Conservation (phyloP, 1,140 invertebrate genomes). For the Drosophila tristis region DNA sequence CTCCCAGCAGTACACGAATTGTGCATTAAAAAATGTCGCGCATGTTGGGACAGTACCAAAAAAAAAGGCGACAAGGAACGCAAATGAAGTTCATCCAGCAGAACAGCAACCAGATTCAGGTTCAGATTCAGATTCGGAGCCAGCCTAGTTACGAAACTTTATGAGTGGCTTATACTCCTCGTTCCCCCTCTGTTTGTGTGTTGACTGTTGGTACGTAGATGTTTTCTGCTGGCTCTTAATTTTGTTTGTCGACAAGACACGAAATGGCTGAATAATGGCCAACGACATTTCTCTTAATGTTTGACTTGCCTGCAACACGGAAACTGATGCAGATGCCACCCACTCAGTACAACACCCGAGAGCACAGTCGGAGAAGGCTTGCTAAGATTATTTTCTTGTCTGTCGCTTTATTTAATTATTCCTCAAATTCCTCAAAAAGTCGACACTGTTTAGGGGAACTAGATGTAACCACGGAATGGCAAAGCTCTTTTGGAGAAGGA, state of each 20-base stretch:
- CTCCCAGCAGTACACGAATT: constrained; percentile 57
- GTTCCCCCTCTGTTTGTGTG: constrained; percentile 27
- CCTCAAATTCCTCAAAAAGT: background rate
- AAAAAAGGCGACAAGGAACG: background rate
- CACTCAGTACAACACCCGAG: background rate
- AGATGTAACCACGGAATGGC: no score
- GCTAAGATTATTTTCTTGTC: constrained; percentile 48
- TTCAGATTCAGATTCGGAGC: constrained; percentile 8
- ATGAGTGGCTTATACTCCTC: constrained; percentile 50
- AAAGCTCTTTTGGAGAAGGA: no score
- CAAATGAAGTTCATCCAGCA: constrained; percentile 11
- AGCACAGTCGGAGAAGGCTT: constrained; percentile 23
- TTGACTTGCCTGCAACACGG: constrained; percentile 45
- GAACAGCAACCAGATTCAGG: constrained; percentile 13
- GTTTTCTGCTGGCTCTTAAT: constrained; percentile 42
- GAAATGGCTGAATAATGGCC: constrained; percentile 68
- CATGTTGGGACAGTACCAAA: constrained; percentile 6
- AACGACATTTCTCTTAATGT: constrained; percentile 56
- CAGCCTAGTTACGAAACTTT: constrained; percentile 48
- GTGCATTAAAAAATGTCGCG: constrained; percentile 67
- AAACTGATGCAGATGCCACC: constrained; percentile 38
- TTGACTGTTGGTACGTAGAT: constrained; percentile 11
- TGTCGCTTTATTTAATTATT: constrained; percentile 40
- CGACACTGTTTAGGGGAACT: background rate
- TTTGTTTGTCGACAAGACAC: constrained; percentile 46